Conservation (phyloP, 2,888 invertebrate species). For the Willowsia nigromaculata region DNA sequence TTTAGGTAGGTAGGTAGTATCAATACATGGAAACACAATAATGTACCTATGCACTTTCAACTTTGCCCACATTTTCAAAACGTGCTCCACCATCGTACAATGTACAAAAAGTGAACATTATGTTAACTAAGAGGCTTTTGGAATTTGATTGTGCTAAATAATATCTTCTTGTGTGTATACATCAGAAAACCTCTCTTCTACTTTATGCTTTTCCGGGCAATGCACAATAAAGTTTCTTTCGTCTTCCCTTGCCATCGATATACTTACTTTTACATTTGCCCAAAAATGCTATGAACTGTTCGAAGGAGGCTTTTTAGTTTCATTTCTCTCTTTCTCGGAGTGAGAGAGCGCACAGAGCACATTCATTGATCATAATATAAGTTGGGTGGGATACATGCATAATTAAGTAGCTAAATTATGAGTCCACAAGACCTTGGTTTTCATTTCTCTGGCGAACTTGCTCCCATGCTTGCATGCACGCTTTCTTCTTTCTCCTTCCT, state of each 20-base stretch:
- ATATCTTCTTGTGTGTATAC: conserved; percentile 1
- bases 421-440: conserved; percentile 73
- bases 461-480: conserved; percentile 18
- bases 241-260: conserved; percentile 16
- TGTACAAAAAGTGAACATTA: conserved; percentile 2
- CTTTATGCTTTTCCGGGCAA: not conserved
- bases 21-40: not conserved
- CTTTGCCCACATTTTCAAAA: conserved; percentile 39
- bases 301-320: not conserved
- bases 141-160: conserved; percentile 60
- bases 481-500: not conserved
- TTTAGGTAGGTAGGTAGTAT: not conserved
- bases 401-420: conserved; percentile 73
- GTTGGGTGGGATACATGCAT: conserved; percentile 71
- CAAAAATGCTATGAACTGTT: not conserved
- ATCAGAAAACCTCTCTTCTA: not conserved
- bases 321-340: not conserved
- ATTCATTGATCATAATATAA: conserved; percentile 71
- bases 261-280: not conserved
- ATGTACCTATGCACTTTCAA: conserved; percentile 23
- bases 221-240: not conserved
- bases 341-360: conserved; percentile 15
- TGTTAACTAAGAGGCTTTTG: conserved; percentile 10
- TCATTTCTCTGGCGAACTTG: conserved; percentile 58
- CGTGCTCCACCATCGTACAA: not conserved